Conservation (phyloP, 2,113 vertebrate genomes). For the Entelurus aequoreus region DNA sequence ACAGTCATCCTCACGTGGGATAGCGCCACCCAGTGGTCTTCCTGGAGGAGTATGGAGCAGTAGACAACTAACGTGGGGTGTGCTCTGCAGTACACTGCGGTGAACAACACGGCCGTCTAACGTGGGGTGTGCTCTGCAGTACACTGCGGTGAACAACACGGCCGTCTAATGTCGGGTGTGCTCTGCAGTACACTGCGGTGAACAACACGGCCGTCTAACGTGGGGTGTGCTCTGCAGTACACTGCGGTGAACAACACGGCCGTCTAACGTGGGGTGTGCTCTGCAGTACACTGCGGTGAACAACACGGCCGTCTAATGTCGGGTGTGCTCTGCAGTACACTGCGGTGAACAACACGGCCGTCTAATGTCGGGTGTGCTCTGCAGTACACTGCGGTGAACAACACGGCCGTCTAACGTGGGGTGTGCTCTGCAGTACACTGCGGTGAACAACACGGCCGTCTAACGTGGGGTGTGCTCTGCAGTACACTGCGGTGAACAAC, state of each 20-base stretch:
- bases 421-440: slow-evolving; percentile 77
- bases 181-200: slow-evolving; percentile 82
- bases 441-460: slow-evolving; percentile 84
- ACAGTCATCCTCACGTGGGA: too few relatives aligned
- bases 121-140: slow-evolving; percentile 65
- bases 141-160: slow-evolving; percentile 91
- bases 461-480: background rate
- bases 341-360: slow-evolving; percentile 85
- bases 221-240: slow-evolving; percentile 71
- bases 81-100: slow-evolving; percentile 80
- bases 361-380: background rate
- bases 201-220: slow-evolving; percentile 78
- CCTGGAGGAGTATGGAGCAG: too few relatives aligned
- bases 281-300: slow-evolving; percentile 87
- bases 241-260: slow-evolving; percentile 88
- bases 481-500: slow-evolving; percentile 94
- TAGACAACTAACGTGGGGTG: background rate
- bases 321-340: slow-evolving; percentile 76
- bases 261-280: background rate
- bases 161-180: background rate
- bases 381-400: slow-evolving; percentile 91
- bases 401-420: slow-evolving; percentile 64
- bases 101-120: slow-evolving; percentile 81
- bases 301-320: slow-evolving; percentile 71
- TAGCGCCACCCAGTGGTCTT: too few relatives aligned